Base-by-base conservation (phyloP, 2,888 invertebrate species). In the Myathropa florea region DNA sequence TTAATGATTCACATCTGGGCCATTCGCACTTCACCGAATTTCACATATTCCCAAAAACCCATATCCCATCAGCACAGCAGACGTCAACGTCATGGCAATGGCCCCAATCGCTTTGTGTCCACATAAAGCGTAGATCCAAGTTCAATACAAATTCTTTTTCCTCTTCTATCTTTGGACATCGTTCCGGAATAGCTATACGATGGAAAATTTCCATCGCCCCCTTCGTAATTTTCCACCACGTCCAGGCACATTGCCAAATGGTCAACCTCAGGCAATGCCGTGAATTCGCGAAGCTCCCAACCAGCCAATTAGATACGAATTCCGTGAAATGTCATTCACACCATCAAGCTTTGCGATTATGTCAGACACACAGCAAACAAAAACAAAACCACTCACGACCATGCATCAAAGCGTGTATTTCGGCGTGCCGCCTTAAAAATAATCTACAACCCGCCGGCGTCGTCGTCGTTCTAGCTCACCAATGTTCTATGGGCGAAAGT, bases 401-500 rank as follows among this genome's bases (percentile, higher is more conserved):
- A 33, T 33, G 33, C 33, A 30, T 30, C n/a, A n/a, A n/a, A n/a
- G n/a, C n/a, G n/a, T n/a, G n/a, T n/a, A n/a, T n/a, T n/a, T n/a
- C 30, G 30, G 10, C 10, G 30, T 30, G 53, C 30, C 26, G 55
- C 26, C 39, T 33, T 30, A 53, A 68, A 75, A 46, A 46, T 46
- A 55, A 65, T 82, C 60, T 65, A 21, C 59, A 10, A 12, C 10
- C 18, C 10, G 53, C 24, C 21, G 23, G 65, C 67, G 33, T 33
- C 33, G 3, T 28, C 28, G 33, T 33, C 33, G 33, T 0, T 33
- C 30, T 12, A 10, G 60, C 65, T 80, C 83, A 75, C 55, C 28
- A 59, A 67, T 57, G 39, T 73, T 36, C 65, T 60, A 67, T 46
- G 79, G 30, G 23, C 33, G 26, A 68, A 24, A 59, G 12, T 73